phyloP scores from a whole-genome alignment of 2,797 vertebrate species.

The Micropoecilia bifurca region DNA sequence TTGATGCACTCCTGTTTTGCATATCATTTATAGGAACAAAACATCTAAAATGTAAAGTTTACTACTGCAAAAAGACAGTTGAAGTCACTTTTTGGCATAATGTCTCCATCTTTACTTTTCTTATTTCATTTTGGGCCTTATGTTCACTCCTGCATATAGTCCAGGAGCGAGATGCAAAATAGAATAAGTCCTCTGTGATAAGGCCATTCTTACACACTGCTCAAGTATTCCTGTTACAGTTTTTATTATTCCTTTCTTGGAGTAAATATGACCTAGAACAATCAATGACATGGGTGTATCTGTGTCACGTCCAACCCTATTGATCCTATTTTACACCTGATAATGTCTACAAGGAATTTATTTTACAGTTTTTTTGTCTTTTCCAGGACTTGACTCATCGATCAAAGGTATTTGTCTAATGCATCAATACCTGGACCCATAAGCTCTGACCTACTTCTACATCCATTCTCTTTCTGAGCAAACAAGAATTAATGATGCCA shows the following conservation, averaged over 20 bases:
- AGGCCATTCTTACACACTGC: constrained; percentile 38
- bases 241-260: not conserved
- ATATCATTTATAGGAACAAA: not conserved
- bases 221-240: not conserved
- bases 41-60: not conserved
- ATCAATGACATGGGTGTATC: constrained; percentile 21
- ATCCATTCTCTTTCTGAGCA: constrained; percentile 45
- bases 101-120: not conserved
- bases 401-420: constrained; percentile 53
- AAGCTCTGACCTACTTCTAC: constrained; percentile 36
- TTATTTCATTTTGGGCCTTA: not conserved
- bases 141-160: not conserved
- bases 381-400: constrained; percentile 34
- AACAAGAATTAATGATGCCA: constrained; percentile 70
- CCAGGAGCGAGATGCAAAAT: not conserved
- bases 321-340: constrained; percentile 28
- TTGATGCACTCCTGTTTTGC: not conserved
- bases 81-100: not conserved
- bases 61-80: not conserved
- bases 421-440: constrained; percentile 44
- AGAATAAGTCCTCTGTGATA: not conserved
- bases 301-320: constrained; percentile 41
- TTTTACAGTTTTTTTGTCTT: constrained; percentile 27
- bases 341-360: constrained; percentile 47
- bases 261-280: constrained; percentile 27